Evolutionary conservation across 2,797 vertebrate genomes (phyloP).

Genomic region (Scyliorhinus canicula): DNA sequence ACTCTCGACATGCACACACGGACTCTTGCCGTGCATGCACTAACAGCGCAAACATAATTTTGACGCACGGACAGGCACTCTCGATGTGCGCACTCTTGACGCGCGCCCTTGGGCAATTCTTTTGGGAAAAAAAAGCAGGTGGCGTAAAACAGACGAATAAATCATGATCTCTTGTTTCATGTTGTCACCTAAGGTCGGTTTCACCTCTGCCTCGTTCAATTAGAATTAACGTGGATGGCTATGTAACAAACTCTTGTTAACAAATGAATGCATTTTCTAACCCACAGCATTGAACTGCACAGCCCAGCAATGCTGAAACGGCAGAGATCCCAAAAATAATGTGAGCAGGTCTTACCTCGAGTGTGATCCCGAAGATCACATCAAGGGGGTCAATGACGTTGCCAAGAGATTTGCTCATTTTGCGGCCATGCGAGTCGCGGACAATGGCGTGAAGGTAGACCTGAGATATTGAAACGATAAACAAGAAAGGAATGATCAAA

Average conservation of each 20-base stretch:
- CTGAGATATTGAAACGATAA: constrained; percentile 50
- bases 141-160: not conserved
- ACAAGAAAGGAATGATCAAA: not conserved
- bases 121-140: not conserved
- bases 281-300: not conserved
- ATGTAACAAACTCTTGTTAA: no score
- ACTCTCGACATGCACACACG: no score
- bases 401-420: constrained; percentile 92
- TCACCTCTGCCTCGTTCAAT: not conserved
- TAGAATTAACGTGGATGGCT: no score
- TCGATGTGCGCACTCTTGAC: no score
- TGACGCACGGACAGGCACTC: no score
- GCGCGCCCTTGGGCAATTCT: not conserved
- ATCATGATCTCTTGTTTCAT: not conserved
- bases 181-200: not conserved
- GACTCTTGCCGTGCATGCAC: no score
- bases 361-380: constrained; percentile 77
- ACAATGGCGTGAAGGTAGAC: constrained; percentile 88
- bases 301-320: not conserved
- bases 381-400: constrained; percentile 89
- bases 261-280: fast-evolving
- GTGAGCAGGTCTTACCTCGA: constrained; percentile 64
- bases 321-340: not conserved
- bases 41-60: no score
- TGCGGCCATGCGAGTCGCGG: constrained; percentile 80